Conservation (phyloP, 2,113 vertebrate species). For the Phalacrocorax brasilianus region DNA sequence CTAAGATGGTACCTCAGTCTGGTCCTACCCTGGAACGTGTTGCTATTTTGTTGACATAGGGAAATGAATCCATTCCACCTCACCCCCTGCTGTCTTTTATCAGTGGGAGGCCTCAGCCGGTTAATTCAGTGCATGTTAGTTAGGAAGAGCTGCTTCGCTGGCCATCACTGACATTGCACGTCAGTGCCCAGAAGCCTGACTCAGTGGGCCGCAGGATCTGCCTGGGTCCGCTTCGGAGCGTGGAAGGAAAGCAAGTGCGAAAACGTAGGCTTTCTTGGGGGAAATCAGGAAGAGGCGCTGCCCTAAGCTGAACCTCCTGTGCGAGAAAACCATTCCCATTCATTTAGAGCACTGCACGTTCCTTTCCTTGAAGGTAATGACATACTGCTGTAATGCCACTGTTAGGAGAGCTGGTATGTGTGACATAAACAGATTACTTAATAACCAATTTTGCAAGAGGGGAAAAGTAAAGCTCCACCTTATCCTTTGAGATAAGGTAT, state of each 20-base stretch:
- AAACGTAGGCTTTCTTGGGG: background rate
- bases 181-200: background rate
- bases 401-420: constrained; percentile 44
- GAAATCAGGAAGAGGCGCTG: background rate
- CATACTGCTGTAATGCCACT: background rate
- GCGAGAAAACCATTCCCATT: background rate
- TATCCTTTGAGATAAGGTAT: constrained; percentile 78
- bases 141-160: background rate
- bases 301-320: background rate
- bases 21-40: background rate
- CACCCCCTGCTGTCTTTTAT: background rate
- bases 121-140: rapidly evolving
- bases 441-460: constrained; percentile 71
- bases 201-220: background rate
- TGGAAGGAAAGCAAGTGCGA: background rate
- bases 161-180: background rate
- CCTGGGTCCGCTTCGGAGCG: background rate
- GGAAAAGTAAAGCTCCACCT: constrained; percentile 77
- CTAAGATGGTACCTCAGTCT: background rate
- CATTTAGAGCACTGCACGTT: constrained; percentile 14
- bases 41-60: background rate
- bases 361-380: constrained; percentile 47
- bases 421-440: constrained; percentile 75
- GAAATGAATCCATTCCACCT: background rate
- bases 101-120: rapidly evolving